phyloP scores from a whole-genome alignment of 2,113 vertebrate genomes.

The Megaceryle torquata region DNA sequence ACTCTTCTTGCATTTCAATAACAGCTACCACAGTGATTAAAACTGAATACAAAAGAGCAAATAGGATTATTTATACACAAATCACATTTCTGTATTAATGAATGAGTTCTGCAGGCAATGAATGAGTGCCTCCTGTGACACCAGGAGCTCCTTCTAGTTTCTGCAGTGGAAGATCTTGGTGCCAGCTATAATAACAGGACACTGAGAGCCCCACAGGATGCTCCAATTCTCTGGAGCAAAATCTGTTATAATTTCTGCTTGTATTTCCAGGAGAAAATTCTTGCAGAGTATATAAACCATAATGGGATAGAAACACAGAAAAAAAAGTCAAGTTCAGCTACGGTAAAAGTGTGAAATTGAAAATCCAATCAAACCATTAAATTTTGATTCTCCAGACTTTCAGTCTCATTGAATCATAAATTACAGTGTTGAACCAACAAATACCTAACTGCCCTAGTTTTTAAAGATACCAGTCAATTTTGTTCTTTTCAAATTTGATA shows the following conservation, averaged over 20 bases:
- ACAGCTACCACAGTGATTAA: constrained; percentile 17
- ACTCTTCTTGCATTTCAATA: not conserved
- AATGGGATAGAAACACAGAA: not conserved
- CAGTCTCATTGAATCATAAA: not conserved
- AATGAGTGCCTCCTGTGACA: not conserved
- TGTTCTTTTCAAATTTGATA: not conserved
- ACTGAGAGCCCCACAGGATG: not conserved
- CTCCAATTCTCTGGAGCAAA: not conserved
- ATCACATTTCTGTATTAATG: not conserved
- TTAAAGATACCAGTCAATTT: not conserved
- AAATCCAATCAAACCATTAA: not conserved
- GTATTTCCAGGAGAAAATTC: not conserved
- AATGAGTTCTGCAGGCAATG: not conserved
- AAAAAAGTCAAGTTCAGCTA: not conserved
- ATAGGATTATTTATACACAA: not conserved
- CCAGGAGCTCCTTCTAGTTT: not conserved
- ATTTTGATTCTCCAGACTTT: not conserved
- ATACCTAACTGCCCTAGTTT: not conserved
- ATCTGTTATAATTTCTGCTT: not conserved
- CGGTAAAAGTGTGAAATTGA: not conserved
- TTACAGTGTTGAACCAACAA: not conserved
- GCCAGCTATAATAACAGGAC: not conserved
- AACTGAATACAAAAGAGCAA: constrained; percentile 22
- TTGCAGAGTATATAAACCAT: not conserved
- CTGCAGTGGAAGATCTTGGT: not conserved